Evolutionary conservation across 2,113 vertebrate species (phyloP), one percentile per base, ranked within the genome.

Genomic region (Muntiacus muntjak): DNA sequence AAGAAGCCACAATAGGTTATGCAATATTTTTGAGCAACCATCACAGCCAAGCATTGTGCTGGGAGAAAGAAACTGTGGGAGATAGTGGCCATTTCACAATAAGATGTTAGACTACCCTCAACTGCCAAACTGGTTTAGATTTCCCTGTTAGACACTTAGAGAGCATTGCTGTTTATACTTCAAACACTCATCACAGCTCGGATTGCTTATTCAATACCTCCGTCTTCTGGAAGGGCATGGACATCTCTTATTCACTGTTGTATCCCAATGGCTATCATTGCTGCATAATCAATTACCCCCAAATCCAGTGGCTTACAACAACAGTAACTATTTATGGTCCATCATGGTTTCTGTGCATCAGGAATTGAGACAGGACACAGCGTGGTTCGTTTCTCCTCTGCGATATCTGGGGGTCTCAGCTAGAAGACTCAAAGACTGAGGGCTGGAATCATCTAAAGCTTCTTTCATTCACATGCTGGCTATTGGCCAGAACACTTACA

Each of bases 21-120:
- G 93, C 78, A 98, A 94, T 87, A 91, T 91, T 97, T 95, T 62
- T 93, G 94, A 97, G 96, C 86, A 89, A 92, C 67, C 67, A 79
- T 52, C 67, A 64, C 45, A 60, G 67, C 54, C 60, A 86, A 43
- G 81, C 89, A 52, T 45, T 78, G 87, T 87, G 21, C 25, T 93
- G 28, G 45, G 67, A 83, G 89, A 78, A 96, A 79, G 94, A 92
- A 91, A 79, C 92, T 79, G 64, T 95, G 95, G 71, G 57, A 96
- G 78, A 87, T 19, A 54, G 76, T 87, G 62, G 78, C 85, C 55
- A 93, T 97, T 96, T 95, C 96, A 95, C 91, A 97, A 88, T 81
- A 88, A 62, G 76, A 89, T 25, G 74, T 92, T 92, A 87, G 45
- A 94, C 60, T 82, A 16, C 55, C 54, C 57, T 83, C 91, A 96